Evolutionary conservation across 2,113 vertebrate species (phyloP).

Genomic region (Pheucticus melanocephalus): DNA sequence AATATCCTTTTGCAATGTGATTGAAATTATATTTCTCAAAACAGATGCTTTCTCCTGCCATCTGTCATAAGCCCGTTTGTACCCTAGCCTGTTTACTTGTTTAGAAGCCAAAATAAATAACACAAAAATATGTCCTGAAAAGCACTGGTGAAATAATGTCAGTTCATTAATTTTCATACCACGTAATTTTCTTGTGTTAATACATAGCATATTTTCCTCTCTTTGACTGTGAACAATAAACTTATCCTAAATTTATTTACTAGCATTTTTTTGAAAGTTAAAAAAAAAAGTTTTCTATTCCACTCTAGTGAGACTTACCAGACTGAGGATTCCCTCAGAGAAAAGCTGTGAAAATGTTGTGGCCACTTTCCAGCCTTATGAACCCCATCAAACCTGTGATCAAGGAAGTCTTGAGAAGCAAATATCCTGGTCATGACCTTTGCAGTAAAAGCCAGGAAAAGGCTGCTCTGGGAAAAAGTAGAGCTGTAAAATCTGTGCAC

Average conservation of each 20-base stretch:
- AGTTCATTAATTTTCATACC: conserved; percentile 38
- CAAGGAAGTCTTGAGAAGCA: background rate
- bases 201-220: background rate
- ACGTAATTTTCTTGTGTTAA: background rate
- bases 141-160: background rate
- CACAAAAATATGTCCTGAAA: conserved; percentile 21
- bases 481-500: background rate
- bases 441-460: background rate
- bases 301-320: background rate
- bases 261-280: background rate
- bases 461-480: background rate
- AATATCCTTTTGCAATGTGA: conserved; percentile 5
- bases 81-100: background rate
- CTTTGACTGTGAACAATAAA: background rate
- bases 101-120: conserved; percentile 59
- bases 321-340: background rate
- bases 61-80: conserved; percentile 19
- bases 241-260: background rate
- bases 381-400: background rate
- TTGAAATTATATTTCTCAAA: conserved; percentile 44
- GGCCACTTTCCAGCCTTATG: background rate
- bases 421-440: rapidly evolving
- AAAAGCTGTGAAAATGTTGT: background rate
- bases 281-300: background rate
- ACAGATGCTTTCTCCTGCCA: conserved; percentile 38